Conservation (phyloP, 2,113 vertebrate genomes). For the Etheostoma spectabile region DNA sequence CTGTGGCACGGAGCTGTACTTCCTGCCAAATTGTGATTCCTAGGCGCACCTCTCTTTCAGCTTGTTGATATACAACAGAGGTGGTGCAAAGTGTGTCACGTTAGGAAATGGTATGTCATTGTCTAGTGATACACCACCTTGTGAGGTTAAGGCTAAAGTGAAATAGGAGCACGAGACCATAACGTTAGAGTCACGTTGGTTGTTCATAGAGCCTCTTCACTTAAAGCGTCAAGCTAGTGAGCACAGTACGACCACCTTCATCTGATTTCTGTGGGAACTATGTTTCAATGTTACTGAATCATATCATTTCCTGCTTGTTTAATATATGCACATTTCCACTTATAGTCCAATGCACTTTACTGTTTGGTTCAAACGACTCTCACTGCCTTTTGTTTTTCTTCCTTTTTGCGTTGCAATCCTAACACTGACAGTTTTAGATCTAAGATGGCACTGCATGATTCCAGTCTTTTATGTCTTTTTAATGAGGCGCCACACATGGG, state of each 20-base stretch:
- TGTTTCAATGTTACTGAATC: background rate
- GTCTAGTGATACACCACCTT: background rate
- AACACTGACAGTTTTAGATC: background rate
- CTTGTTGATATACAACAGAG: conserved; percentile 9
- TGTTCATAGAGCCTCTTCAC: background rate
- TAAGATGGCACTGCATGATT: background rate
- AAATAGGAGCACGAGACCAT: background rate
- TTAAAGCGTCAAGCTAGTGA: background rate
- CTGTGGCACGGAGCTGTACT: conserved; percentile 39
- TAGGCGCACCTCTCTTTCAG: background rate
- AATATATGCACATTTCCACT: background rate
- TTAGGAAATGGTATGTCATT: too few species aligned
- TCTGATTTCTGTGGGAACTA: background rate
- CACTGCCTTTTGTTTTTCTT: too few species aligned
- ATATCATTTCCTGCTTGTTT: background rate
- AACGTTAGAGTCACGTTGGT: background rate
- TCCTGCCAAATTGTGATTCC: conserved; percentile 68
- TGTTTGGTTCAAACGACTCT: background rate
- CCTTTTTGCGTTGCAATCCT: background rate
- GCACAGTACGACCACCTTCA: background rate
- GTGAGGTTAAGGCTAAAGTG: background rate
- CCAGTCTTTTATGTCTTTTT: background rate
- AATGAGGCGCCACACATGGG: background rate
- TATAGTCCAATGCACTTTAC: too few species aligned
- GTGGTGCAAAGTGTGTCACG: accelerated